A percentile compares a stretch with the other conserved stretches of the same genome.
phyloP scores from a whole-genome alignment of 2,797 vertebrate species.

The Capromys pilorides region DNA sequence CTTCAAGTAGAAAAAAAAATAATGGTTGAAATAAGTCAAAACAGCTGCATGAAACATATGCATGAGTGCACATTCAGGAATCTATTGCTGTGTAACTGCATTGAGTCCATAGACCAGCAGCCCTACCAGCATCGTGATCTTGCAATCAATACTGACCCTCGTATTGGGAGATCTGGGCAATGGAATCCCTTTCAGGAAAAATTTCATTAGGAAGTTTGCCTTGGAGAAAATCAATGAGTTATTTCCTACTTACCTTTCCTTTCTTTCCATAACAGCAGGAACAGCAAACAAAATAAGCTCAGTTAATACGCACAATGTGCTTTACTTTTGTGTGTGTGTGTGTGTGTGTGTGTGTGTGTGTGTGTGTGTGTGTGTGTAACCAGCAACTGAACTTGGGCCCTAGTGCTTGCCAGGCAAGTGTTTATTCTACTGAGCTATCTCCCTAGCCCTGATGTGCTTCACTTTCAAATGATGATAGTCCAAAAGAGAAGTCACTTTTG shows the following conservation, averaged over 20 bases:
- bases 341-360: no score
- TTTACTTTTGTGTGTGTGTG: not conserved
- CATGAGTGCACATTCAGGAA: not conserved
- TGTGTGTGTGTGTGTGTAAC: no score
- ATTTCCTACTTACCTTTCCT: constrained; percentile 30
- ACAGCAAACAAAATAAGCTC: constrained; percentile 44
- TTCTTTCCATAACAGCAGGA: constrained; percentile 50
- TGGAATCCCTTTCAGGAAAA: constrained; percentile 50
- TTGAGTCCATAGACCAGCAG: not conserved
- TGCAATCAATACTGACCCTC: constrained; percentile 30
- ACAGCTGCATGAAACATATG: not conserved
- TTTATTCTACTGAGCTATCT: no score
- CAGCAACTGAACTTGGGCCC: no score
- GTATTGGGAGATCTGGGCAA: constrained; percentile 23
- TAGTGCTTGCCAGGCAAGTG: no score
- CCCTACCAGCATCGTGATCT: not conserved
- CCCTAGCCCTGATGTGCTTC: not conserved
- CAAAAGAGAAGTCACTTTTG: constrained; percentile 1
- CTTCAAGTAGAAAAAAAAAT: constrained; percentile 51
- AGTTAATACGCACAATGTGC: not conserved
- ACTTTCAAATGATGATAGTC: not conserved
- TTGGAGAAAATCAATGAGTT: constrained; percentile 60
- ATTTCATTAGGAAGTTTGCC: not conserved
- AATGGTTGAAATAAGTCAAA: constrained; percentile 51
- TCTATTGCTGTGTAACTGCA: not conserved